These are phyloP conservation scores for Morpho achilles DNA, from an alignment of 2,888 invertebrate species.

Conservation along the genomic window DNA sequence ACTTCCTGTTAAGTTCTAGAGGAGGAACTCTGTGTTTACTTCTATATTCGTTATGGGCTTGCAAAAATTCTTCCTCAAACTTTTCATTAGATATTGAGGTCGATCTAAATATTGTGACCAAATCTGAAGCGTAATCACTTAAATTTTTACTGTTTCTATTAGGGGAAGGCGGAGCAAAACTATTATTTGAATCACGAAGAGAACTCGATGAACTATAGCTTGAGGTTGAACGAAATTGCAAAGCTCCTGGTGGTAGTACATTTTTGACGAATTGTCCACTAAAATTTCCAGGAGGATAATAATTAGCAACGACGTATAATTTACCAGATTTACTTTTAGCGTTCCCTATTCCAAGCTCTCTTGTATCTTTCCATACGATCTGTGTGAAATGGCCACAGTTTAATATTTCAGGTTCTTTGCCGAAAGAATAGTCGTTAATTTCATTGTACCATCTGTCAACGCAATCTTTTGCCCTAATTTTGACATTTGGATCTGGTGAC, in stretches of 20 bases:
- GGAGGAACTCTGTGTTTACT: slow-evolving; percentile 84
- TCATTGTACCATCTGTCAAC: slow-evolving; percentile 89
- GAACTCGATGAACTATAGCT: slow-evolving; percentile 31
- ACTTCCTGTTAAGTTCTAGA: slow-evolving; percentile 81
- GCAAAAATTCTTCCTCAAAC: slow-evolving; percentile 85
- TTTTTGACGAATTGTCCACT: slow-evolving; percentile 84
- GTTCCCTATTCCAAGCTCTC: slow-evolving; percentile 86
- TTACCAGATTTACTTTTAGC: slow-evolving; percentile 87
- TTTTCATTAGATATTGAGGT: slow-evolving; percentile 55
- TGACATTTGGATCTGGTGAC: slow-evolving; percentile 82
- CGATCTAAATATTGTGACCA: slow-evolving; percentile 58
- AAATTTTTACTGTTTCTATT: slow-evolving; percentile 56
- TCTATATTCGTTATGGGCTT: slow-evolving; percentile 86
- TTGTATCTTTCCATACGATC: slow-evolving; percentile 89
- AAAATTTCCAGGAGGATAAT: slow-evolving; percentile 90
- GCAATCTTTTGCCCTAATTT: slow-evolving; percentile 83
- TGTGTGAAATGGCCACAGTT: slow-evolving; percentile 86
- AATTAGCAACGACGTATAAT: slow-evolving; percentile 91
- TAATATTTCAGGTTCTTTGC: slow-evolving; percentile 81
- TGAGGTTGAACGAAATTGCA: slow-evolving; percentile 49
- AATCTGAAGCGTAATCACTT: slow-evolving; percentile 50
- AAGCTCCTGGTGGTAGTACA: slow-evolving; percentile 79
- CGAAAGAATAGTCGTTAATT: slow-evolving; percentile 84
- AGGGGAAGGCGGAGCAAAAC: slow-evolving; percentile 46
- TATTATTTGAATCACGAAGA: slow-evolving; percentile 50